Evolutionary conservation across 1,140 invertebrate genomes (phyloP).

Genomic region (Drosophila sp.): DNA sequence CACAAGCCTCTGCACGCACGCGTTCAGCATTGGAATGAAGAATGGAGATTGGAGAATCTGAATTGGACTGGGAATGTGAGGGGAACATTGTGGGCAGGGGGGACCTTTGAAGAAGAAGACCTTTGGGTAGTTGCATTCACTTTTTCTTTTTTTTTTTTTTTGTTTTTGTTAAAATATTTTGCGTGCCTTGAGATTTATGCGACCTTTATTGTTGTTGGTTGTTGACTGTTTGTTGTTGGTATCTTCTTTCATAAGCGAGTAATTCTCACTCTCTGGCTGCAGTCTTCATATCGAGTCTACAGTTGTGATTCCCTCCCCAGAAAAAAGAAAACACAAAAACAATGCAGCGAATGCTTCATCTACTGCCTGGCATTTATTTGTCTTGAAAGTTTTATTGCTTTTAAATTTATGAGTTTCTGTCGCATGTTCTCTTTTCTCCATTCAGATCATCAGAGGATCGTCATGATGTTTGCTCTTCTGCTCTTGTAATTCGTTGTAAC

Average conservation of each 20-base stretch:
- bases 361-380: conserved; percentile 75
- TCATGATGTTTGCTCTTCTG: conserved; percentile 29
- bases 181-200: conserved; percentile 75
- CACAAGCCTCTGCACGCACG: conserved; percentile 58
- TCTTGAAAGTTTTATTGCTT: conserved; percentile 84
- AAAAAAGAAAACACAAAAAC: neutral
- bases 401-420: conserved; percentile 76
- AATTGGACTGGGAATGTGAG: conserved; percentile 5
- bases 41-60: conserved; percentile 14
- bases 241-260: neutral
- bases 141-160: conserved; percentile 9
- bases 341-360: conserved; percentile 50
- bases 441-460: neutral
- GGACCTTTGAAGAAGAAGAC: neutral
- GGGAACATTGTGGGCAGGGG: neutral
- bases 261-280: conserved; percentile 13
- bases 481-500: neutral
- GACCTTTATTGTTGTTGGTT: conserved; percentile 41
- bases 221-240: conserved; percentile 4
- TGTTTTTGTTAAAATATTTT: conserved; percentile 69
- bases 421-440: conserved; percentile 31
- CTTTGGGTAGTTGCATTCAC: conserved; percentile 31
- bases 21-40: conserved; percentile 37
- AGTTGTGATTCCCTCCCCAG: conserved; percentile 13
- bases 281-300: conserved; percentile 18